These are phyloP conservation scores for Nymphalis urticae DNA, from an alignment of 2,888 invertebrate species.

Conservation along the genomic window DNA sequence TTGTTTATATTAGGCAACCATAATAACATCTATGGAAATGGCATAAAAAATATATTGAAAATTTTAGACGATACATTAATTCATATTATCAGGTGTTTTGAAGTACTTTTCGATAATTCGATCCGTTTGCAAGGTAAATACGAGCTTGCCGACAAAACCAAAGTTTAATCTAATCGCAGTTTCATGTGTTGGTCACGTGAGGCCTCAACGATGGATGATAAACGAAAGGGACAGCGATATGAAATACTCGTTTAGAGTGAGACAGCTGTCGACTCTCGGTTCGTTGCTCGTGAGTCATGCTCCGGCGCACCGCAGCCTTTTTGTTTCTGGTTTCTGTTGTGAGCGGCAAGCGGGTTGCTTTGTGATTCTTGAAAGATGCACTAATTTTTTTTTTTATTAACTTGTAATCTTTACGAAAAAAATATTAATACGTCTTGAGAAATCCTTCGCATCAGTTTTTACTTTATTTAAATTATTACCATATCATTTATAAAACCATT, in stretches of 20 bases:
- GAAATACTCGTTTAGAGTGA: conserved; percentile 59
- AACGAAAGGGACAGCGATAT: conserved; percentile 45
- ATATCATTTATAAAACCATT: too few relatives aligned
- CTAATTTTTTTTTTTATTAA: conserved; percentile 3
- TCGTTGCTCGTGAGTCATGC: conserved; percentile 70
- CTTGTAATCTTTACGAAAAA: not conserved
- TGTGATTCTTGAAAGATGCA: conserved; percentile 12
- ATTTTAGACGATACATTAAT: not conserved
- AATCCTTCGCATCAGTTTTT: not conserved
- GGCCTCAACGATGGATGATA: conserved; percentile 32
- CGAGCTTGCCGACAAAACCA: conserved; percentile 24
- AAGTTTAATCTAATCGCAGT: conserved; percentile 38
- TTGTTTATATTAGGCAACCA: too few relatives aligned
- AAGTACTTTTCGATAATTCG: conserved; percentile 18
- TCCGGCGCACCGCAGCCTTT: conserved; percentile 56
- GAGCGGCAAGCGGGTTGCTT: conserved; percentile 26
- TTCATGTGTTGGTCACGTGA: conserved; percentile 36
- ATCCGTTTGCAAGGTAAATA: conserved; percentile 27
- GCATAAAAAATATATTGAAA: not conserved
- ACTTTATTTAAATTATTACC: too few relatives aligned
- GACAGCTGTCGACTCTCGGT: conserved; percentile 53
- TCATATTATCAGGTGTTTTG: conserved; percentile 4
- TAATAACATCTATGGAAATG: too few relatives aligned
- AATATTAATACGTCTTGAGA: not conserved
- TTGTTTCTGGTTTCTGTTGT: conserved; percentile 37